Conservation (phyloP, 1,140 invertebrate genomes). For the Trichogramma pretiosum region DNA sequence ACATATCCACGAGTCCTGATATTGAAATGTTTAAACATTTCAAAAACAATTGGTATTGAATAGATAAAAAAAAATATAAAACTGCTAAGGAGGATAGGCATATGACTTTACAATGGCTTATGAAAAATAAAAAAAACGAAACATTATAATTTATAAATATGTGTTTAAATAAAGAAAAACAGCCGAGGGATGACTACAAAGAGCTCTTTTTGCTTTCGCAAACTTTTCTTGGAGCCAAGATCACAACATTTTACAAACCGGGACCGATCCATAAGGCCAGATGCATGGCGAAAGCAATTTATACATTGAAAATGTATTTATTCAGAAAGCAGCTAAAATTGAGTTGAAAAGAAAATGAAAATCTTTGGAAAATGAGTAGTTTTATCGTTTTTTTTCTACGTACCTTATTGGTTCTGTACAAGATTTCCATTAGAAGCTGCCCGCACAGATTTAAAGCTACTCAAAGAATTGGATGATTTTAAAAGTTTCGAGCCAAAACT, state of each 20-base stretch:
- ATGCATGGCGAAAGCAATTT: conserved; percentile 39
- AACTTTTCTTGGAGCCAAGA: conserved; percentile 22
- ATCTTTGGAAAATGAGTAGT: no score
- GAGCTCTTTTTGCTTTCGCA: conserved; percentile 21
- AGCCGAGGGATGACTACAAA: conserved; percentile 25
- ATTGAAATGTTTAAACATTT: conserved; percentile 4
- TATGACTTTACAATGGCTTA: no score
- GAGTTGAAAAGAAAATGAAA: no score
- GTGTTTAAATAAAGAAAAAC: not conserved
- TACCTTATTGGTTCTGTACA: conserved; percentile 24
- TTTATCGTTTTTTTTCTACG: conserved; percentile 27
- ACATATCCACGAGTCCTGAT: not conserved
- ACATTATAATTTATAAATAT: no score
- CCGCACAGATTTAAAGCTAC: no score
- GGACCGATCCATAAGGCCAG: conserved; percentile 32
- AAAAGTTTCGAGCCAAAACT: conserved; percentile 11
- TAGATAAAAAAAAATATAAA: no score
- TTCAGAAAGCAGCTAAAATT: conserved; percentile 31
- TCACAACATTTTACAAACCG: conserved; percentile 21
- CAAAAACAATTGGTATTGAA: no score
- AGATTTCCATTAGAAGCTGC: conserved; percentile 16
- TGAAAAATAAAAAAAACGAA: no score
- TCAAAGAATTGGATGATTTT: conserved; percentile 19
- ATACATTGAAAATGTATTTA: conserved; percentile 35
- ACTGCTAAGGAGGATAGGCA: no score